Percentiles rank a stretch among this genome's conserved stretches.
These are phyloP conservation scores for Emydura subglobosa DNA, from an alignment of 2,113 vertebrate genomes.

Conservation along the genomic window DNA sequence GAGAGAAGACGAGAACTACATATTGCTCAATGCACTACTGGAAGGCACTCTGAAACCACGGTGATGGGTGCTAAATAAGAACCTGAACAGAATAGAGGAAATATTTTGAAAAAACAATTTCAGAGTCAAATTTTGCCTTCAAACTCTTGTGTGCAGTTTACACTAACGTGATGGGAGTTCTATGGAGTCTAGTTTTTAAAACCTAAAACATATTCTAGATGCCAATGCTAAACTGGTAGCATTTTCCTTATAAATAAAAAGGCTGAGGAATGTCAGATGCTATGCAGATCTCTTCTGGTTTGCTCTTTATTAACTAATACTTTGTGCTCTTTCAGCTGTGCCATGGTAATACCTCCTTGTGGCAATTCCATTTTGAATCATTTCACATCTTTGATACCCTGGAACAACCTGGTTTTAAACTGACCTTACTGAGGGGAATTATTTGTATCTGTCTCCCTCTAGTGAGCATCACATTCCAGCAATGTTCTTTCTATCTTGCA, in stretches of 20 bases:
- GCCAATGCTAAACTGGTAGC: neutral
- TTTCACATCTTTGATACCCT: conserved; percentile 33
- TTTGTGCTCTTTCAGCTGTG: neutral
- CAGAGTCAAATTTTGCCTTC: neutral
- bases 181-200: neutral
- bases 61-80: neutral
- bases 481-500: neutral
- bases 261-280: neutral
- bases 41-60: neutral
- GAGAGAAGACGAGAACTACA: neutral
- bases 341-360: neutral
- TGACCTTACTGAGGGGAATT: conserved; percentile 63
- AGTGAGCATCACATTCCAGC: conserved; percentile 73
- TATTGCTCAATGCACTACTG: neutral
- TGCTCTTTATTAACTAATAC: neutral
- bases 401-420: conserved; percentile 54
- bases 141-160: neutral
- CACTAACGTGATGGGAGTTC: neutral
- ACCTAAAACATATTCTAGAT: neutral
- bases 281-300: conserved; percentile 22
- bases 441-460: conserved; percentile 87
- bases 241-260: neutral
- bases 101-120: neutral
- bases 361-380: conserved; percentile 36
- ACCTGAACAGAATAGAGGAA: neutral